Evolutionary conservation across 2,797 vertebrate genomes (phyloP).

Genomic region (Tiaroga cobitis): DNA sequence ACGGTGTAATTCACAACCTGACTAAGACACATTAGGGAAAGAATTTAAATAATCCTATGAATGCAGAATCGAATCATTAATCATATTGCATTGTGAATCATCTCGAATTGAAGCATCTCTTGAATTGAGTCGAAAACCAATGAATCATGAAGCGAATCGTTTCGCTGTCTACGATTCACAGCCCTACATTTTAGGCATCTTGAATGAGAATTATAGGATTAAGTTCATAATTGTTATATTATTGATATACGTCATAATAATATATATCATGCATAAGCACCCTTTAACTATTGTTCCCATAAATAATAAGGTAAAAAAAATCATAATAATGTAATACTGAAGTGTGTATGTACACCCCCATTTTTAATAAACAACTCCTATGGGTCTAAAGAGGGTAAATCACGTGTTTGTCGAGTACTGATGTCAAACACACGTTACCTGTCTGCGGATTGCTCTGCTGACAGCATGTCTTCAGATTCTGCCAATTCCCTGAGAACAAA

Average conservation of each 20-base stretch:
- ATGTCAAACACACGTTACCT: not conserved
- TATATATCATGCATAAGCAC: not conserved
- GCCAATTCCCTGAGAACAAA: not conserved
- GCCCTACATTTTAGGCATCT: not conserved
- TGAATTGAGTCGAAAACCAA: no score
- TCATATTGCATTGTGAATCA: no score
- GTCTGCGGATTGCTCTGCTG: not conserved
- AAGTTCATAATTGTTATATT: not conserved
- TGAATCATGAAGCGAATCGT: no score
- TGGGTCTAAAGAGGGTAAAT: not conserved
- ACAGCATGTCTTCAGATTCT: conserved; percentile 2
- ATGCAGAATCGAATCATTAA: no score
- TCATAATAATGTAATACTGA: no score
- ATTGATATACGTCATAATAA: not conserved
- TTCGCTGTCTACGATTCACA: no score
- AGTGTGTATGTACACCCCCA: not conserved
- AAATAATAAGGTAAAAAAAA: no score
- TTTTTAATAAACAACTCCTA: not conserved
- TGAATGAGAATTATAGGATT: not conserved
- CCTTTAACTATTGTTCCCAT: not conserved
- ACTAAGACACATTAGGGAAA: no score
- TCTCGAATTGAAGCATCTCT: no score
- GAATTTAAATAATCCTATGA: no score
- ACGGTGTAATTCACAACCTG: no score
- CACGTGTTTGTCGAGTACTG: not conserved